Conservation (phyloP, 2,113 vertebrate species). For the Zingel zingel region DNA sequence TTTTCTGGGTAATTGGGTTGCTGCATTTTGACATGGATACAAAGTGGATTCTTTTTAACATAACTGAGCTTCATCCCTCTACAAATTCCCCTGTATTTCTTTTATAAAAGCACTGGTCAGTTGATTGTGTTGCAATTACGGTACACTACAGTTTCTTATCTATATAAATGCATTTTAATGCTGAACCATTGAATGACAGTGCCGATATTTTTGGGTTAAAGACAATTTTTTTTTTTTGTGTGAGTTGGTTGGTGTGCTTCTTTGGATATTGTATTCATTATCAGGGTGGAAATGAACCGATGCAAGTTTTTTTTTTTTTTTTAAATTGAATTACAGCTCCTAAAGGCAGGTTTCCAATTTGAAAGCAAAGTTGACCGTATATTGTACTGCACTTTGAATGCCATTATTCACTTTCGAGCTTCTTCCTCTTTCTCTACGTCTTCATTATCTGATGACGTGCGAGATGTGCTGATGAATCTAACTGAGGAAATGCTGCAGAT, state of each 20-base stretch:
- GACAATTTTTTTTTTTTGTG: too few species aligned
- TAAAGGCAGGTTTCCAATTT: constrained; percentile 5
- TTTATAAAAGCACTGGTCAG: background rate
- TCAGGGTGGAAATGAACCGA: background rate
- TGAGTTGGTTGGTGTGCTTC: background rate
- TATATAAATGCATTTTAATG: background rate
- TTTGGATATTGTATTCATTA: background rate
- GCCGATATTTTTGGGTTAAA: background rate
- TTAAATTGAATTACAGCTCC: background rate
- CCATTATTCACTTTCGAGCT: constrained; percentile 20
- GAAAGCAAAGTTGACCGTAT: background rate
- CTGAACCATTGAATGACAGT: background rate
- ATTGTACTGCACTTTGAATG: constrained; percentile 18
- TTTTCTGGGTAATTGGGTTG: constrained; percentile 19
- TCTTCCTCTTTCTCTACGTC: background rate
- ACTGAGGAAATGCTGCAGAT: constrained; percentile 34
- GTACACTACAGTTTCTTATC: background rate
- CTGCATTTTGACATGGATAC: constrained; percentile 6
- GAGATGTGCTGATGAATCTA: constrained; percentile 12
- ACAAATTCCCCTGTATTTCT: background rate
- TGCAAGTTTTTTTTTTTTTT: too few species aligned
- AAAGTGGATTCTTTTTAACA: constrained; percentile 27
- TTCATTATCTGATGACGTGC: background rate
- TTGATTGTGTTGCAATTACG: background rate
- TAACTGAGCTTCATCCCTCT: background rate